These are phyloP conservation scores for Eulimnadia texana DNA, from an alignment of 1,140 invertebrate species.

Conservation along the genomic window DNA sequence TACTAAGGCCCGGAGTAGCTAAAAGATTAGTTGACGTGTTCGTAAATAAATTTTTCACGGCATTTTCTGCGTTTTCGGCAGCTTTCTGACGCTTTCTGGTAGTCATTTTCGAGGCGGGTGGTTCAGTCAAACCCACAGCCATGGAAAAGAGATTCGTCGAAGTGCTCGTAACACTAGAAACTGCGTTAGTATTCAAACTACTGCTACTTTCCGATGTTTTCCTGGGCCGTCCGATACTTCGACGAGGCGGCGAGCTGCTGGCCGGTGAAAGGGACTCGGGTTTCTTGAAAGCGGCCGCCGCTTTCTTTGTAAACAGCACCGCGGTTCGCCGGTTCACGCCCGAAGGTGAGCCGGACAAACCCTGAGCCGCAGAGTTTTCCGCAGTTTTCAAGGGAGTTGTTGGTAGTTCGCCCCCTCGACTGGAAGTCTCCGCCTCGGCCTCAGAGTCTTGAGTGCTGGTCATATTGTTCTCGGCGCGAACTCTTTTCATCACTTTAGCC, in stretches of 20 bases:
- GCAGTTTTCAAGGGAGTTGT: slow-evolving; percentile 10
- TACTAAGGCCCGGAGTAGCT: too few relatives aligned
- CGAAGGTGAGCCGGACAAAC: slow-evolving; percentile 25
- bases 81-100: slow-evolving; percentile 5
- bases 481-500: slow-evolving; percentile 14
- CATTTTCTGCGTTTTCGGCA: neutral
- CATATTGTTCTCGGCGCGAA: neutral
- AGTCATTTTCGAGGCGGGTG: neutral
- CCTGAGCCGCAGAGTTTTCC: slow-evolving; percentile 17
- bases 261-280: slow-evolving; percentile 26
- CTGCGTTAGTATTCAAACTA: neutral
- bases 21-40: too few relatives aligned
- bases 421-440: neutral
- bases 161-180: neutral
- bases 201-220: slow-evolving; percentile 20
- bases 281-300: slow-evolving; percentile 35
- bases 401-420: neutral
- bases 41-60: neutral
- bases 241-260: neutral
- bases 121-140: neutral
- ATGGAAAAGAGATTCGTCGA: neutral
- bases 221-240: slow-evolving; percentile 21
- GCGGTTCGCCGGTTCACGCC: slow-evolving; percentile 67
- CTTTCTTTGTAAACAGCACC: slow-evolving; percentile 66
- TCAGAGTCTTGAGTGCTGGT: neutral